Base-by-base conservation (phyloP, 2,113 vertebrate species). In the Scolopax mira region DNA sequence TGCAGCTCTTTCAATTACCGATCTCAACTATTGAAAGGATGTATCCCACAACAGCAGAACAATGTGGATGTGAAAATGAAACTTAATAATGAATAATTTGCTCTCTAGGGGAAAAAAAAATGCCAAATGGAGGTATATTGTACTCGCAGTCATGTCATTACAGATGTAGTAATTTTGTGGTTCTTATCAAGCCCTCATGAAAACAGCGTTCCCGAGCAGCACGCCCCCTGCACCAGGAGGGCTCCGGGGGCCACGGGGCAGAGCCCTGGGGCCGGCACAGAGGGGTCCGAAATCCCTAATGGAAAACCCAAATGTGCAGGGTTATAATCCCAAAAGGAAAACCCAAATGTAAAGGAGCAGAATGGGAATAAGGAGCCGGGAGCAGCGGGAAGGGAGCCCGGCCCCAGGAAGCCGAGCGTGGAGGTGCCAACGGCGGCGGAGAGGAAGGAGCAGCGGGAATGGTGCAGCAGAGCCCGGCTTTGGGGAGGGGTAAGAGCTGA, bases 81-180 rank as follows among this genome's bases (percentile, higher is more conserved):
- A 49, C 74, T 91, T 92, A 81, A 79, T 71, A 51, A 61, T 10
- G 44, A 89, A 85, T 91, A 82, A 97, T 93, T 85, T 89, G 35
- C 65, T 89, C 86, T 81, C 94, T 39, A 33, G 80, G 78, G 92
- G 39, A 3, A 33, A 64, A 23, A 23, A 60, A 62, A 52, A 46
- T 3, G 25, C 83, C 60, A n/a, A 57, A 21, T 6, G 58, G 70
- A 70, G 78, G 58, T 3, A 12, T 24, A 1, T 2, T 37, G 62
- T 57, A 18, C 54, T 70, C 15, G 44, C 79, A 83, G 75, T 30
- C 25, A 1, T 41, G 67, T 37, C 10, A 2, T 35, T 57, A 24
- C 33, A 52, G 77, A 42, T 44, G 23, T 13, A 11, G 64, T 3
- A 16, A 44, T 79, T 67, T 1, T 14, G 46, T 35, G 42, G 61